Evolutionary conservation across 2,113 vertebrate genomes (phyloP).

Genomic region (Acrocephalus kingi): DNA sequence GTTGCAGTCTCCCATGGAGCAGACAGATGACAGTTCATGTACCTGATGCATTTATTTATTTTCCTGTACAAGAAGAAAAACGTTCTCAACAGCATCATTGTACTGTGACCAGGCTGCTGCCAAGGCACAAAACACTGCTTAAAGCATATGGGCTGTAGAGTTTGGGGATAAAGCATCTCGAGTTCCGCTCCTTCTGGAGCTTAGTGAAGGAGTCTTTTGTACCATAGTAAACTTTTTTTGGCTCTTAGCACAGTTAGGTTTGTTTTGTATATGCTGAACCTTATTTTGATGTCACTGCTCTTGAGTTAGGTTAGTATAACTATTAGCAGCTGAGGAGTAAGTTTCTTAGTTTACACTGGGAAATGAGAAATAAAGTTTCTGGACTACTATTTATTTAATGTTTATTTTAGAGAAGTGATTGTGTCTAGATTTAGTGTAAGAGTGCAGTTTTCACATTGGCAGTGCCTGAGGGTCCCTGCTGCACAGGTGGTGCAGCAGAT

Average conservation of each 20-base stretch:
- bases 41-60: background rate
- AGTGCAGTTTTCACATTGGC: fast-evolving
- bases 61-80: background rate
- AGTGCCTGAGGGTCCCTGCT: background rate
- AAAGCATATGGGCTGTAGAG: fast-evolving
- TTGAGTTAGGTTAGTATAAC: background rate
- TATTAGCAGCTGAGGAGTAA: background rate
- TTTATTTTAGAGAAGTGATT: background rate
- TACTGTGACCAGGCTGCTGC: background rate
- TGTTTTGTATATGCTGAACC: background rate
- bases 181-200: background rate
- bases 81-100: background rate
- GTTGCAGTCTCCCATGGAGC: background rate
- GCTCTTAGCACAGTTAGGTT: background rate
- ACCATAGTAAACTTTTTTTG: background rate
- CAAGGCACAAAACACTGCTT: background rate
- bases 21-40: background rate
- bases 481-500: background rate
- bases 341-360: background rate
- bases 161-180: background rate
- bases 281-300: background rate
- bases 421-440: too few relatives aligned
- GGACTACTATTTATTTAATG: background rate
- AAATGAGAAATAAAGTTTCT: background rate
- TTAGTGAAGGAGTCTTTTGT: background rate